These are phyloP conservation scores for Cryptophagus acutangulus DNA, from an alignment of 2,888 invertebrate genomes.

Conservation along the genomic window DNA sequence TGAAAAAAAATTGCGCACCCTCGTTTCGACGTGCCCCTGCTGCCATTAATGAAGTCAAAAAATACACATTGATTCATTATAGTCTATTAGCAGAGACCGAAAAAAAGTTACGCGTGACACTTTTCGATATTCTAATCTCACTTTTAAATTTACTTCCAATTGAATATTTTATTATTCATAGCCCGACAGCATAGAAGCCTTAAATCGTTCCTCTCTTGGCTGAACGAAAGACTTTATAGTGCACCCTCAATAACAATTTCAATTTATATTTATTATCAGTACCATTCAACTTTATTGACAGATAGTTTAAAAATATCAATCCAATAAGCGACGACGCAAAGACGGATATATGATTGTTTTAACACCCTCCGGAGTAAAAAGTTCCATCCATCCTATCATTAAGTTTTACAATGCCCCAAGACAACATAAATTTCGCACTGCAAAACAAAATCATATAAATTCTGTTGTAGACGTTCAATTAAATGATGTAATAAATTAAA, in stretches of 20 bases:
- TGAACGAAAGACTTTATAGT: too few species aligned
- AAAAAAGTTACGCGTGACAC: too few species aligned
- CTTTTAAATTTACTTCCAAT: constrained; percentile 37
- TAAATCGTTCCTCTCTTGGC: too few species aligned
- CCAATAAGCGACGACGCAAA: constrained; percentile 40
- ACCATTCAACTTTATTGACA: constrained; percentile 43
- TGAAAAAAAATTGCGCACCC: too few species aligned
- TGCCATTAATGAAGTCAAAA: too few species aligned
- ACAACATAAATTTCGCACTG: too few species aligned
- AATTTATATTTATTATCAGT: constrained; percentile 42
- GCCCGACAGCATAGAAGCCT: constrained; percentile 16
- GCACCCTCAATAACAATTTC: constrained; percentile 44
- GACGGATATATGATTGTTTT: constrained; percentile 35
- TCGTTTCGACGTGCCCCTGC: too few species aligned
- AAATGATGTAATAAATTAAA: too few species aligned
- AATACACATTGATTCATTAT: too few species aligned
- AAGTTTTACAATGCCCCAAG: constrained; percentile 28
- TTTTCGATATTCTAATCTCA: constrained; percentile 29
- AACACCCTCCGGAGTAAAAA: constrained; percentile 29
- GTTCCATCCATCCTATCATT: constrained; percentile 34
- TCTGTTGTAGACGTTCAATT: too few species aligned
- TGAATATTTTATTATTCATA: constrained; percentile 33
- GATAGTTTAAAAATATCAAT: constrained; percentile 42
- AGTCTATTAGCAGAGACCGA: too few species aligned
- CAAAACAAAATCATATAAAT: too few species aligned